Conservation (phyloP, 2,113 vertebrate species). For the Montifringilla adamsi region DNA sequence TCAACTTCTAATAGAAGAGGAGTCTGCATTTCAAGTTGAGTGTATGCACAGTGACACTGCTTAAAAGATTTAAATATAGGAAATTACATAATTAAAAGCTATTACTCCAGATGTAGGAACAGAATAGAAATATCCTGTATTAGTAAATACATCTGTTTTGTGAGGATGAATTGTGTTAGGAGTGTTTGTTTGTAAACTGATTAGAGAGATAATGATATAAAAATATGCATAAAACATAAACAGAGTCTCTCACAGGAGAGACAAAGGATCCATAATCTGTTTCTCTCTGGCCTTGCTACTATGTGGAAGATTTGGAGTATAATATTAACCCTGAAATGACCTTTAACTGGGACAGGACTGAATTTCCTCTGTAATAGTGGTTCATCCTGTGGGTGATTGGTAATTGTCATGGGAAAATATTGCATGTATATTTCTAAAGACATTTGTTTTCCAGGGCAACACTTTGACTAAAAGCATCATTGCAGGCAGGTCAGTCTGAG, state of each 20-base stretch:
- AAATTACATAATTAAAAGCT: background rate
- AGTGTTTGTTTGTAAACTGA: background rate
- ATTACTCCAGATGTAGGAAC: background rate
- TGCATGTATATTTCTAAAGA: background rate
- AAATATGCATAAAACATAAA: background rate
- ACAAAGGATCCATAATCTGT: background rate
- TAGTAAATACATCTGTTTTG: background rate
- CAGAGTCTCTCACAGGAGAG: background rate
- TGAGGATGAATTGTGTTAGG: background rate
- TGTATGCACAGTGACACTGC: background rate
- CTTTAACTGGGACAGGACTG: background rate
- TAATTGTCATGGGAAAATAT: background rate
- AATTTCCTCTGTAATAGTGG: background rate
- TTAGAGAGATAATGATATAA: background rate
- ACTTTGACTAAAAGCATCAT: background rate
- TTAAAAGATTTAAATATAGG: background rate
- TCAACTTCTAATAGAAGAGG: background rate
- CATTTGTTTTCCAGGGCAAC: background rate
- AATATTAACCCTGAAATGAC: background rate
- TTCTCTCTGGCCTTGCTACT: background rate
- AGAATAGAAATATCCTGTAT: background rate
- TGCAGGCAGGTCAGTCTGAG: background rate
- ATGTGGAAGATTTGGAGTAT: background rate
- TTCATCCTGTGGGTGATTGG: background rate
- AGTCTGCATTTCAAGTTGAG: background rate